Conservation (phyloP, 1,140 invertebrate species). For the Bilobella aurantiaca region DNA sequence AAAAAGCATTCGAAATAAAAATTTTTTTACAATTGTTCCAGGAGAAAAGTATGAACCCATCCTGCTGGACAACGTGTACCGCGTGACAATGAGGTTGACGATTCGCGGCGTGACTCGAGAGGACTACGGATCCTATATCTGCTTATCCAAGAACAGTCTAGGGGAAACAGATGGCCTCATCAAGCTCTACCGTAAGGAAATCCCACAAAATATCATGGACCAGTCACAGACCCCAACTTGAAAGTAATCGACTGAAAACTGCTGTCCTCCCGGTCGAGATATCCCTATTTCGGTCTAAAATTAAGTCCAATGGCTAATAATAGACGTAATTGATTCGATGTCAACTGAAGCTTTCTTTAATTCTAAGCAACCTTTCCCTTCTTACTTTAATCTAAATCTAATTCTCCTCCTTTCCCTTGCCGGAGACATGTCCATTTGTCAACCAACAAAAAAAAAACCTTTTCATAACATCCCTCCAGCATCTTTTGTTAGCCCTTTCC, state of each 20-base stretch:
- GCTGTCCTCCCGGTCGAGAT: background rate
- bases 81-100: slow-evolving; percentile 72
- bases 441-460: too few relatives aligned
- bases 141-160: slow-evolving; percentile 83
- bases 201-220: background rate
- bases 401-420: background rate
- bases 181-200: slow-evolving; percentile 71
- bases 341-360: slow-evolving; percentile 2
- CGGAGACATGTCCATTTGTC: background rate
- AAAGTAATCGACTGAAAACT: background rate
- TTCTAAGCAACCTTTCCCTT: background rate
- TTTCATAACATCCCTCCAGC: too few relatives aligned
- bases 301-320: background rate
- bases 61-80: slow-evolving; percentile 62
- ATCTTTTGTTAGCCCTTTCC: too few relatives aligned
- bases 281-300: background rate
- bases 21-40: slow-evolving; percentile 38
- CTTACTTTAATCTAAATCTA: slow-evolving; percentile 5
- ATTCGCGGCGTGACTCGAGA: slow-evolving; percentile 58
- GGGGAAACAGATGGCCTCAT: slow-evolving; percentile 84
- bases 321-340: slow-evolving; percentile 4
- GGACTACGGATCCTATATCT: slow-evolving; percentile 72
- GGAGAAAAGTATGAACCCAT: slow-evolving; percentile 76
- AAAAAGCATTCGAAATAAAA: too few relatives aligned
- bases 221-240: too few relatives aligned